phyloP scores from a whole-genome alignment of 2,797 vertebrate genomes.

The Melanotaenia pygmaea region DNA sequence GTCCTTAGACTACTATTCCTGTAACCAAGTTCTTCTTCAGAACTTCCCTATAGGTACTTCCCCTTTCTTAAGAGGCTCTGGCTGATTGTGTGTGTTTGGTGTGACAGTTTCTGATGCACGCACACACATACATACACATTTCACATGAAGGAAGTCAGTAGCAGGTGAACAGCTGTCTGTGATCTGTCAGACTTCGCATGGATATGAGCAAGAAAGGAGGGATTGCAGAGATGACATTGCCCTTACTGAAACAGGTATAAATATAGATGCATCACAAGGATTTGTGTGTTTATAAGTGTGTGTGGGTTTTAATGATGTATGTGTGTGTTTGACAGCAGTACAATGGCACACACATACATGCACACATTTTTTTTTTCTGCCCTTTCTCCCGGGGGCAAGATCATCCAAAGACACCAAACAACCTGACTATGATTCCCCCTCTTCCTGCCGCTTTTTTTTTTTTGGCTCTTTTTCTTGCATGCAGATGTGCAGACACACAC shows the following conservation, averaged over 20 bases:
- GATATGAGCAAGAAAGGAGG: constrained; percentile 26
- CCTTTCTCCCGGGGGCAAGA: constrained; percentile 80
- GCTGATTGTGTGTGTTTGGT: constrained; percentile 23
- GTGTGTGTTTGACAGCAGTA: constrained; percentile 49
- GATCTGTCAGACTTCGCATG: constrained; percentile 39
- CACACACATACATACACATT: not conserved
- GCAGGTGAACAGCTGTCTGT: constrained; percentile 62
- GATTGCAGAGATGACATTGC: constrained; percentile 50
- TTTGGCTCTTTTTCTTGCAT: constrained; percentile 38
- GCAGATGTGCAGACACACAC: constrained; percentile 23
- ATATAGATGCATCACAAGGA: constrained; percentile 50
- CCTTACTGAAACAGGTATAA: constrained; percentile 50
- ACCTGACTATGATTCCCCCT: constrained; percentile 68
- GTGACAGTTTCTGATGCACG: constrained; percentile 23
- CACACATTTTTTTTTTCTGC: constrained; percentile 58
- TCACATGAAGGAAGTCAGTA: constrained; percentile 22
- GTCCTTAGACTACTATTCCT: constrained; percentile 45
- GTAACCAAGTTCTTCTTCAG: constrained; percentile 43
- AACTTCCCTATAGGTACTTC: constrained; percentile 64
- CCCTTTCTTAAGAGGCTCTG: constrained; percentile 50
- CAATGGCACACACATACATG: constrained; percentile 41
- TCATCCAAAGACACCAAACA: constrained; percentile 79
- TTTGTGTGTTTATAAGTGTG: constrained; percentile 26
- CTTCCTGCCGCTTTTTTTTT: constrained; percentile 42
- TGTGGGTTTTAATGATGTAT: constrained; percentile 23